Evolutionary conservation across 2,797 vertebrate genomes (phyloP).

Genomic region (Coranthus polyacanthus): DNA sequence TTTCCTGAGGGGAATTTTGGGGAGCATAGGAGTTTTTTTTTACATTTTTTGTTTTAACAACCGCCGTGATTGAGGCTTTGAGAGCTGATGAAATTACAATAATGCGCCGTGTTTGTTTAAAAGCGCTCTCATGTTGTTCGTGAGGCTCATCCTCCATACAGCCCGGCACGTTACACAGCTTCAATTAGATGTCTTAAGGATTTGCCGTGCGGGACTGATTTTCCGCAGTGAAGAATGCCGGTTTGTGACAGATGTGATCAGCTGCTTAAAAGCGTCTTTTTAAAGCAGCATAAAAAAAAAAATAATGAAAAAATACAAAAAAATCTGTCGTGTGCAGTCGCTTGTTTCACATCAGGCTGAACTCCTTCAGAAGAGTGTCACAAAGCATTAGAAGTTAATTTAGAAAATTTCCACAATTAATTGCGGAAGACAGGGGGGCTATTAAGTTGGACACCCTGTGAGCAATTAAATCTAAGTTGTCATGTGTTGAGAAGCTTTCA

Average conservation of each 20-base stretch:
- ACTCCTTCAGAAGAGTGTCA: slow-evolving; percentile 60
- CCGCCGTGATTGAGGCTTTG: slow-evolving; percentile 55
- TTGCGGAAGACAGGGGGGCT: slow-evolving; percentile 56
- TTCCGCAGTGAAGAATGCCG: slow-evolving; percentile 7
- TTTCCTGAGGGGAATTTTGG: slow-evolving; percentile 42
- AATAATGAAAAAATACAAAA: too few species aligned
- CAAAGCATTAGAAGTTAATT: slow-evolving; percentile 66
- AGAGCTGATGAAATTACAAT: slow-evolving; percentile 66
- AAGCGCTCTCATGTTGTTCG: slow-evolving; percentile 28
- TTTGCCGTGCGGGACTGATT: slow-evolving; percentile 48
- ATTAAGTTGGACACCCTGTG: slow-evolving; percentile 64
- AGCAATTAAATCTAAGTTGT: slow-evolving; percentile 66
- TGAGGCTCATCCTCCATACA: slow-evolving; percentile 39
- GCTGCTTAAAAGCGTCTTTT: slow-evolving; percentile 44
- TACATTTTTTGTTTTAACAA: slow-evolving; percentile 30
- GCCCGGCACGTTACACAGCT: slow-evolving; percentile 29
- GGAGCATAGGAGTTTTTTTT: slow-evolving; percentile 29
- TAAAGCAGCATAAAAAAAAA: slow-evolving; percentile 16
- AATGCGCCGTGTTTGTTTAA: slow-evolving; percentile 29
- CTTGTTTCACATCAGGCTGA: slow-evolving; percentile 37
- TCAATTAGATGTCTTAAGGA: slow-evolving; percentile 42
- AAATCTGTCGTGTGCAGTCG: slow-evolving; percentile 19
- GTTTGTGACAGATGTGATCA: slow-evolving; percentile 43
- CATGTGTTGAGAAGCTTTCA: slow-evolving; percentile 38
- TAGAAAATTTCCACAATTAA: slow-evolving; percentile 63